A percentile compares a stretch with the other conserved stretches of the same genome.
phyloP scores from a whole-genome alignment of 2,888 invertebrate genomes.

The Drosophila infuscata region DNA sequence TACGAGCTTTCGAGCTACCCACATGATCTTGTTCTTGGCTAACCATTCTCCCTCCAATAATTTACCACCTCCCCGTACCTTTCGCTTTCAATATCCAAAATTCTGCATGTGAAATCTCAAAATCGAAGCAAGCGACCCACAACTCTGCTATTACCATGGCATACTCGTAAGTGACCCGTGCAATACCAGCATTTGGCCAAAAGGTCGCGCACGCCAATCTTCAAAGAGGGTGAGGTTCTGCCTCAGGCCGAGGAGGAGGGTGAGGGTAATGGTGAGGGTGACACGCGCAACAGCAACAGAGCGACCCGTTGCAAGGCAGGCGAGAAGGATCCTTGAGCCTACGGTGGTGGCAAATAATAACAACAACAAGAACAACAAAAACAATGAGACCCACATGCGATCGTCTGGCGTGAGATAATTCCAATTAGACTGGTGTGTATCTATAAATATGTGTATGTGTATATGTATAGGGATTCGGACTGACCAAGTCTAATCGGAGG shows the following conservation, averaged over 20 bases:
- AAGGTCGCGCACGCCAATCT: slow-evolving; percentile 67
- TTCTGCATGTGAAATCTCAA: slow-evolving; percentile 48
- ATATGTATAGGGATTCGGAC: slow-evolving; percentile 20
- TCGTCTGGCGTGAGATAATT: slow-evolving; percentile 61
- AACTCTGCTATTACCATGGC: slow-evolving; percentile 18
- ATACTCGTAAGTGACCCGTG: slow-evolving; percentile 40
- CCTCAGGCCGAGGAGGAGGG: slow-evolving; percentile 41
- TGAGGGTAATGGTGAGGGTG: slow-evolving; percentile 44
- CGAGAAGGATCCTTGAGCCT: slow-evolving; percentile 43
- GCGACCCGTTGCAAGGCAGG: slow-evolving; percentile 21
- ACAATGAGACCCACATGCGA: slow-evolving; percentile 79
- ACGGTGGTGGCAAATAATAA: slow-evolving; percentile 44
- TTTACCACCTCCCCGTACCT: background rate
- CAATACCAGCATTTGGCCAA: slow-evolving; percentile 77
- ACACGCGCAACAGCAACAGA: slow-evolving; percentile 60
- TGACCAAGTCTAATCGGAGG: slow-evolving; percentile 37
- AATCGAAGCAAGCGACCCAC: slow-evolving; percentile 34
- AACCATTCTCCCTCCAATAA: background rate
- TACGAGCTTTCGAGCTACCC: background rate
- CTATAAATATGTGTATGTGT: background rate
- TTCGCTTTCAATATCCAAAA: slow-evolving; percentile 24
- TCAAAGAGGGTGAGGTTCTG: slow-evolving; percentile 36
- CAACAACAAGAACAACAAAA: background rate
- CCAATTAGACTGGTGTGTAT: slow-evolving; percentile 37
- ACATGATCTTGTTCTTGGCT: background rate